Evolutionary conservation across 2,888 invertebrate species (phyloP), one percentile per base, ranked within the genome.

Genomic region (Chalcosyrphus nemorum): DNA sequence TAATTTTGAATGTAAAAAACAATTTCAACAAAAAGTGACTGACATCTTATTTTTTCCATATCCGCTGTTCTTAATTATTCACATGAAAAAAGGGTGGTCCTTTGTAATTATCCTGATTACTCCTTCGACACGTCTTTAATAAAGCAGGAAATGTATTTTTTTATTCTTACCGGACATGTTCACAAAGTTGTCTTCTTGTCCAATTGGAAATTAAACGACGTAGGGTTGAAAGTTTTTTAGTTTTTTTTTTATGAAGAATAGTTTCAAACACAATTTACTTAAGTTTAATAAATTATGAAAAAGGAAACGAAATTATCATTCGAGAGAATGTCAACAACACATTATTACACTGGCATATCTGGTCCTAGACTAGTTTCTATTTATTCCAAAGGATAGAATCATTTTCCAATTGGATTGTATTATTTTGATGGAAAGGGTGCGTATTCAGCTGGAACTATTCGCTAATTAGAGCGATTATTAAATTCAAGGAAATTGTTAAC

Each of bases 131-230:
- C 29, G 11, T 6, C 32, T 61, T 7, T 2, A 4, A 17, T 29
- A 9, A 5, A 43, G 29, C 21, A 19, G 27, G 9, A 19, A 32
- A 29, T 32, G 6, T 11, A 6, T 21, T 54, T 32, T 43, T 41
- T 52, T 76, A 71, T 59, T 71, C 74, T 80, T 80, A 84, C 84
- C 84, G 56, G 84, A 84, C 84, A 84, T 84, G 57, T 70, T 80
- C 50, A 57, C 57, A 41, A 35, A 35, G 27, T 19, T 57, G 32
- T 6, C 4, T 17, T 35, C 24, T 15, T 24, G 24, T 35, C 35
- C 63, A 56, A 50, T 66, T 52, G 41, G 32, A 15, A 41, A 59
- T 35, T n/a, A 9, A 43, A 11, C 3, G 17, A 24, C 13, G 41
- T 63, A n/a, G n/a, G 11, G 29, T 17, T 19, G 57, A n/a, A 2